Base-by-base conservation (phyloP, 1,140 invertebrate species). In the Mercenaria mercenaria region DNA sequence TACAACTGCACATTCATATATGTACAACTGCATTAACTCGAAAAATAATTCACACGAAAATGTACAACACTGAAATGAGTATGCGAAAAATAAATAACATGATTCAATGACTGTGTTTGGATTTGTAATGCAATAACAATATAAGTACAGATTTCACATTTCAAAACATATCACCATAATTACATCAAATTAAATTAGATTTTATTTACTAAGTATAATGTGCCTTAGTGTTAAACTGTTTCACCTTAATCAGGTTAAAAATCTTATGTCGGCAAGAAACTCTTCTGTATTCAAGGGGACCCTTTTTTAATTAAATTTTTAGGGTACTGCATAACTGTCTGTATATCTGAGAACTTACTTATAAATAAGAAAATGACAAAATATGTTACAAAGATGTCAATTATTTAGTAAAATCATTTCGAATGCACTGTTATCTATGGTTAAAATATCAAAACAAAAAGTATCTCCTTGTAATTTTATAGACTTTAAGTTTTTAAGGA, bases 61-160 rank as follows among this genome's bases (percentile, higher is more conserved):
- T 29, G 26, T 29, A 64, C 59, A 64, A 64, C 59, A 64, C 29
- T 72, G 32, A 72, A 20, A 72, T 72, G 67, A 72, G 34, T 20
- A 72, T 72, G 67, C 67, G 43, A 29, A 72, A 72, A 72, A 72
- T 72, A 72, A 72, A 72, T 72, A 72, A 41, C 32, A 72, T 39
- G 34, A 39, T 72, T 8, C 0, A 72, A 72, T 39, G 32, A 41
- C 34, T 4, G 20, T 26, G 39, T 37, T 41, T 72, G 67, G 67
- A 72, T 72, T 39, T 39, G 67, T 72, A 41, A 72, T 72, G 32
- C 20, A 39, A 72, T 13, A 72, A 72, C 61, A 72, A 23, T 29
- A 32, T 20, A 39, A 39, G 18, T 20, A 72, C 3, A 26, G 10
- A 20, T 10, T 26, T 59, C 20, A 10, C 23, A 59, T n/a, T 13